Conservation (phyloP, 2,113 vertebrate species). For the Tretioscincus oriximinensis region DNA sequence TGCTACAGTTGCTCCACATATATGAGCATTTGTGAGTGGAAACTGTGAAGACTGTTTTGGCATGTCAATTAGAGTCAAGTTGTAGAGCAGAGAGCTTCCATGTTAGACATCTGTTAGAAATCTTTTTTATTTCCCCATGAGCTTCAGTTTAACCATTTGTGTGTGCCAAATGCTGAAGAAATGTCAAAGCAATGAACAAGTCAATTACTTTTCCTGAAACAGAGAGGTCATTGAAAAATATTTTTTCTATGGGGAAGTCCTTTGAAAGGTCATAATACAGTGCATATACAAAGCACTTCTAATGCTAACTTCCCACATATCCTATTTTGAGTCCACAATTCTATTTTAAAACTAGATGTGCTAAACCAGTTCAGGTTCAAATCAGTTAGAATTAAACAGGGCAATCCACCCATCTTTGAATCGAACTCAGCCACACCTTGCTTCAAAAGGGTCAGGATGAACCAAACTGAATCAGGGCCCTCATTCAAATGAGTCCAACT, state of each 20-base stretch:
- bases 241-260: neutral
- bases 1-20: slow-evolving; percentile 13
- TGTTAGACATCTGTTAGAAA: slow-evolving; percentile 42
- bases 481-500: too few species aligned
- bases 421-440: too few species aligned
- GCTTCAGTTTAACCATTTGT: slow-evolving; percentile 22
- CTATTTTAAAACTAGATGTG: too few species aligned
- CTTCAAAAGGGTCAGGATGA: too few species aligned
- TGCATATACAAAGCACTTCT: too few species aligned
- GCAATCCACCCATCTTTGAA: too few species aligned
- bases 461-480: too few species aligned
- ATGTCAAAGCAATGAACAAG: slow-evolving; percentile 10
- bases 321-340: too few species aligned
- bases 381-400: too few species aligned
- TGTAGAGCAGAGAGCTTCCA: slow-evolving; percentile 28
- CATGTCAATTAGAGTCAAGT: slow-evolving; percentile 53
- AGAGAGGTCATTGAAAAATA: slow-evolving; percentile 9
- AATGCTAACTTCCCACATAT: too few species aligned
- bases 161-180: slow-evolving; percentile 24
- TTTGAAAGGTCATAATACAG: neutral
- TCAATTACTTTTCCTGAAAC: neutral
- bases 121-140: neutral
- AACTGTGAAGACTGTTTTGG: slow-evolving; percentile 36
- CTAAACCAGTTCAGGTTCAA: too few species aligned
- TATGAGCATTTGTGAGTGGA: slow-evolving; percentile 38